These are phyloP conservation scores for Oscheius myriophilus DNA, from an alignment of 2,888 invertebrate species.

Conservation along the genomic window DNA sequence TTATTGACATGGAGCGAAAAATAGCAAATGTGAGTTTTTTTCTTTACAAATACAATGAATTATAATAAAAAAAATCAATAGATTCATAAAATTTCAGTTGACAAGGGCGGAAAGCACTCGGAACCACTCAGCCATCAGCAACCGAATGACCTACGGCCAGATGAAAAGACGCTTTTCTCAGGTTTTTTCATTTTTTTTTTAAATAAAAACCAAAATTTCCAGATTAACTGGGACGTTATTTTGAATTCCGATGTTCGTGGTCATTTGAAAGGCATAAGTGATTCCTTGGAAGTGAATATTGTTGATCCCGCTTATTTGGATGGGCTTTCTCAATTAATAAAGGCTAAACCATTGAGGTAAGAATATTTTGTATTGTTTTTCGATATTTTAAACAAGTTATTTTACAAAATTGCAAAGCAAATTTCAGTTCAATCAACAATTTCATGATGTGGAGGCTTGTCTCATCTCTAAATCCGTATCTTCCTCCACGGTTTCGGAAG, in stretches of 20 bases:
- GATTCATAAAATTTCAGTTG: slow-evolving; percentile 37
- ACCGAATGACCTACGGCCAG: slow-evolving; percentile 53
- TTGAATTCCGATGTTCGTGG: slow-evolving; percentile 53
- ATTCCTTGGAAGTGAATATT: slow-evolving; percentile 52
- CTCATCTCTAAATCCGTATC: slow-evolving; percentile 50
- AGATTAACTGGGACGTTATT: slow-evolving; percentile 59
- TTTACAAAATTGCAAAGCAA: not conserved
- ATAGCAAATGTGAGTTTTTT: slow-evolving; percentile 54
- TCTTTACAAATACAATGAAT: too few relatives aligned
- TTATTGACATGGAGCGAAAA: slow-evolving; percentile 57
- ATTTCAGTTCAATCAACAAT: slow-evolving; percentile 53
- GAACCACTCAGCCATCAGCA: slow-evolving; percentile 55
- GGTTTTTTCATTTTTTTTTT: slow-evolving; percentile 5
- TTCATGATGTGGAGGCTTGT: slow-evolving; percentile 65
- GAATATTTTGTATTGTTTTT: not conserved
- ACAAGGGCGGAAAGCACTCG: slow-evolving; percentile 49
- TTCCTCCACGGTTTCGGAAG: slow-evolving; percentile 52
- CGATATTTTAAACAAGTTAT: not conserved
- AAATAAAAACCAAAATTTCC: not conserved
- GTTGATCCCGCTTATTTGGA: slow-evolving; percentile 59
- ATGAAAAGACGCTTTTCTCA: slow-evolving; percentile 48
- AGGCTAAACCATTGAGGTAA: slow-evolving; percentile 33
- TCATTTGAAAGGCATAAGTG: slow-evolving; percentile 45
- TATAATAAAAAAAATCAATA: too few relatives aligned
- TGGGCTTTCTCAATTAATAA: slow-evolving; percentile 43